Percentiles rank a stretch among this genome's conserved stretches.
Conservation (phyloP, 2,797 vertebrate genomes). For the Geotrypetes seraphini region DNA sequence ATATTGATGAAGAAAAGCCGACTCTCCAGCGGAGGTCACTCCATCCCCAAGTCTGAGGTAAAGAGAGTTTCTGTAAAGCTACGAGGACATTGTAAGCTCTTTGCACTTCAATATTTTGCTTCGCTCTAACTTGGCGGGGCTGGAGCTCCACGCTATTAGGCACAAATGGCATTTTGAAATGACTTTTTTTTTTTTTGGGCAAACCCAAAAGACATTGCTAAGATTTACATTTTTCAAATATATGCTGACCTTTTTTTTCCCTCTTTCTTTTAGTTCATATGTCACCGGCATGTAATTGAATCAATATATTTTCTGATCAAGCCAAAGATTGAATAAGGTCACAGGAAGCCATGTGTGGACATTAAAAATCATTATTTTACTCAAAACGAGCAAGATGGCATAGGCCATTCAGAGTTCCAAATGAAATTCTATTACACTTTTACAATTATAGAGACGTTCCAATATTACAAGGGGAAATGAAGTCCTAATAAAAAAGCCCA, state of each 20-base stretch:
- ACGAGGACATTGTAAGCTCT: slow-evolving; percentile 41
- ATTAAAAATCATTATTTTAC: slow-evolving; percentile 99
- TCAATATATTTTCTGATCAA: slow-evolving; percentile 99
- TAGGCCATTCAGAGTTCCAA: slow-evolving; percentile 91
- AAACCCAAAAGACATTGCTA: slow-evolving; percentile 95
- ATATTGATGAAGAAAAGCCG: no score
- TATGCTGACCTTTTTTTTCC: slow-evolving; percentile 96
- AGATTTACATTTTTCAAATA: slow-evolving; percentile 99
- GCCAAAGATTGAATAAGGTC: slow-evolving; percentile 99
- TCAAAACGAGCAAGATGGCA: slow-evolving; percentile 93
- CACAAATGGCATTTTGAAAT: slow-evolving; percentile 96
- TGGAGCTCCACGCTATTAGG: slow-evolving; percentile 69
- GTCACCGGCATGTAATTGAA: slow-evolving; percentile 98
- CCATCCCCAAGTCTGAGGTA: slow-evolving; percentile 31
- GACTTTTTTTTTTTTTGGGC: slow-evolving; percentile 66
- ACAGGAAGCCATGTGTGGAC: slow-evolving; percentile 98
- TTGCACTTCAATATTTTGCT: slow-evolving; percentile 64
- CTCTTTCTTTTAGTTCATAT: slow-evolving; percentile 83
- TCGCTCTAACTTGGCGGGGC: slow-evolving; percentile 54
- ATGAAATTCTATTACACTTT: slow-evolving; percentile 99
- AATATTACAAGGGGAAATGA: slow-evolving; percentile 98
- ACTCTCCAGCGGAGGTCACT: slow-evolving; percentile 29
- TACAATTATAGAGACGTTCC: slow-evolving; percentile 99
- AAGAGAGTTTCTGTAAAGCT: slow-evolving; percentile 45
- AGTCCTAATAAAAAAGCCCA: slow-evolving; percentile 99